phyloP scores from a whole-genome alignment of 2,888 invertebrate genomes.

The Chromoteleia sp. region DNA sequence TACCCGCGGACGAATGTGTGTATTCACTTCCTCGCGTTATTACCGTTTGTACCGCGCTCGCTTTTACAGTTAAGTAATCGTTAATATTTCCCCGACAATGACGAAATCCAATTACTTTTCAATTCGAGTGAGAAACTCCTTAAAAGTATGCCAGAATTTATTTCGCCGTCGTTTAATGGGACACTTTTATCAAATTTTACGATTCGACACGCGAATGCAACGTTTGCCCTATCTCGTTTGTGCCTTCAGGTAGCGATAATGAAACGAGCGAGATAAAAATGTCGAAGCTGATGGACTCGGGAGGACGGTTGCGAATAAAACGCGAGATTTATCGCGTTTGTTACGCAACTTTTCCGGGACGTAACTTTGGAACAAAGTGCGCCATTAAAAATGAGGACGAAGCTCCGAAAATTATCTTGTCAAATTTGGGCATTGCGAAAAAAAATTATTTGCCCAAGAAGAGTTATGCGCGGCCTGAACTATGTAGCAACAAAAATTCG shows the following conservation, averaged over 20 bases:
- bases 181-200: conserved; percentile 14
- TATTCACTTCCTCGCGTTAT: conserved; percentile 55
- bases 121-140: not conserved
- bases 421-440: conserved; percentile 49
- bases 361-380: conserved; percentile 42
- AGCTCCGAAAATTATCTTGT: conserved; percentile 57
- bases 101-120: conserved; percentile 25
- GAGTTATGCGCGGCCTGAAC: conserved; percentile 45
- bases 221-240: not conserved
- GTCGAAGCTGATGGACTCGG: conserved; percentile 19
- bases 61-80: conserved; percentile 68
- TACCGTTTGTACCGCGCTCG: conserved; percentile 42
- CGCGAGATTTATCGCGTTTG: conserved; percentile 32
- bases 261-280: not conserved
- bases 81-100: conserved; percentile 38
- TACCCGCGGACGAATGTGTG: conserved; percentile 41
- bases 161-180: conserved; percentile 11
- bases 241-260: not conserved
- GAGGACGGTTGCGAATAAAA: conserved; percentile 21
- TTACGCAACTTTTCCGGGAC: conserved; percentile 26
- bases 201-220: not conserved
- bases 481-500: conserved; percentile 43
- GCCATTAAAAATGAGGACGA: conserved; percentile 34
- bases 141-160: conserved; percentile 26
- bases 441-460: conserved; percentile 35